Evolutionary conservation across 2,888 invertebrate species (phyloP).

Genomic region (Lymantria monacha): DNA sequence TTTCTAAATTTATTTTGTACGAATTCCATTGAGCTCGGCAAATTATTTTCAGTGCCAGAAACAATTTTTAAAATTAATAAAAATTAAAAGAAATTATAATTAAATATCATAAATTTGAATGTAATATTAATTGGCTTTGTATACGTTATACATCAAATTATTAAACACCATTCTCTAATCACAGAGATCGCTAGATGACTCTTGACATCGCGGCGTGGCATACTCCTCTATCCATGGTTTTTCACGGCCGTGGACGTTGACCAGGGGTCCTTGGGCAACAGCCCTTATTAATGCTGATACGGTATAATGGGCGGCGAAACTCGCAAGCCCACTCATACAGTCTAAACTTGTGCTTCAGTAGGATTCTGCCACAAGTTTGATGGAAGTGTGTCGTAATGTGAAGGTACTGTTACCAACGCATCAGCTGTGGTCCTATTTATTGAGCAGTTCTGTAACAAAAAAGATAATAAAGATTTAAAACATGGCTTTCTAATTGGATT

Average conservation of each 20-base stretch:
- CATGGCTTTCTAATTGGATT: background rate
- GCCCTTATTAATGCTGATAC: slow-evolving; percentile 57
- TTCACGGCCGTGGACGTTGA: slow-evolving; percentile 65
- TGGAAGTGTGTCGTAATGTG: slow-evolving; percentile 86
- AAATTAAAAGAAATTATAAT: slow-evolving; percentile 9
- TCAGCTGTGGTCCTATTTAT: slow-evolving; percentile 85
- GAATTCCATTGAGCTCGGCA: slow-evolving; percentile 48
- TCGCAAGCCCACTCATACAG: slow-evolving; percentile 41
- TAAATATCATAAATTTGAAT: slow-evolving; percentile 18
- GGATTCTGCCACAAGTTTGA: slow-evolving; percentile 75
- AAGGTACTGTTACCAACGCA: slow-evolving; percentile 88
- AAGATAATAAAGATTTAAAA: background rate
- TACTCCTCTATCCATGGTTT: slow-evolving; percentile 52
- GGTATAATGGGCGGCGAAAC: slow-evolving; percentile 45
- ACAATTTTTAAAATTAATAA: too few relatives aligned
- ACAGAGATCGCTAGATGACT: slow-evolving; percentile 46
- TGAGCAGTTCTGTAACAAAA: slow-evolving; percentile 85
- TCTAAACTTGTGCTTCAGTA: slow-evolving; percentile 71
- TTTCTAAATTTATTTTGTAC: slow-evolving; percentile 48
- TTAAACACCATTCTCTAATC: slow-evolving; percentile 44
- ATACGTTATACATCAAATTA: slow-evolving; percentile 23
- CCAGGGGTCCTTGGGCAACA: slow-evolving; percentile 36
- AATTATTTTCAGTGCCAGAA: slow-evolving; percentile 18
- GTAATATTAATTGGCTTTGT: slow-evolving; percentile 22
- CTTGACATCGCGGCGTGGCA: slow-evolving; percentile 46